These are phyloP conservation scores for Otolemur garnettii DNA, from an alignment of 2,113 vertebrate genomes.

Conservation along the genomic window DNA sequence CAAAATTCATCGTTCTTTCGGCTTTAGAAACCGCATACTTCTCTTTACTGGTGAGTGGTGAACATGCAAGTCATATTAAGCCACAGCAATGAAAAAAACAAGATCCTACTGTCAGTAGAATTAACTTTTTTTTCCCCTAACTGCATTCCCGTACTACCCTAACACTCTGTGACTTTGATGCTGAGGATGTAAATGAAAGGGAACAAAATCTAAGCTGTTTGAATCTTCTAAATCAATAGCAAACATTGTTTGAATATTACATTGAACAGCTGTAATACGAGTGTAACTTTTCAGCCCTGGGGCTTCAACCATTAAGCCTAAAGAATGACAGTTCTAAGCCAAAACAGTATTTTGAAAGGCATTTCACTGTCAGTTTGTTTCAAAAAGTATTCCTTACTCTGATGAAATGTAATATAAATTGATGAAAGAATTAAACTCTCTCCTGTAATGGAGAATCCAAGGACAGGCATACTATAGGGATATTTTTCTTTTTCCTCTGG, in stretches of 20 bases:
- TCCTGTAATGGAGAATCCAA: slow-evolving; percentile 24
- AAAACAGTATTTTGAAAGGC: slow-evolving; percentile 69
- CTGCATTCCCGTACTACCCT: background rate
- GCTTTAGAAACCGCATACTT: background rate
- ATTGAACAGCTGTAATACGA: slow-evolving; percentile 57
- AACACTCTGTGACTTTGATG: slow-evolving; percentile 34
- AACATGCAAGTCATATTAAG: slow-evolving; percentile 38
- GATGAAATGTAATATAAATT: slow-evolving; percentile 61
- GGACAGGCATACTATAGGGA: background rate
- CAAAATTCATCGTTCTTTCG: slow-evolving; percentile 54
- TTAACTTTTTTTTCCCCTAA: background rate
- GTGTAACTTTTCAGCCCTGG: slow-evolving; percentile 65
- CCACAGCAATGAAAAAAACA: background rate
- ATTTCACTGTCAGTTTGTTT: slow-evolving; percentile 66
- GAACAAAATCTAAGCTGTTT: slow-evolving; percentile 48
- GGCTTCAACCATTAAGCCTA: slow-evolving; percentile 49
- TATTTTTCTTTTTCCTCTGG: slow-evolving; percentile 54
- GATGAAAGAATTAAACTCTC: slow-evolving; percentile 45
- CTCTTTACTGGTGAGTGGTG: slow-evolving; percentile 7
- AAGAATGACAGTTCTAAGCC: slow-evolving; percentile 69
- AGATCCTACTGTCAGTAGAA: background rate
- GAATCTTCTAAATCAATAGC: slow-evolving; percentile 68
- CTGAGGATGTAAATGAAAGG: slow-evolving; percentile 61
- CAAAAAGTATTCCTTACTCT: slow-evolving; percentile 61
- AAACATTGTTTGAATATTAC: slow-evolving; percentile 72